Evolutionary conservation across 37 sponge, comb jelly and placozoan genomes (phyloP), one percentile per base, ranked within the genome.

Genomic region (Lycopodina hypogea): DNA sequence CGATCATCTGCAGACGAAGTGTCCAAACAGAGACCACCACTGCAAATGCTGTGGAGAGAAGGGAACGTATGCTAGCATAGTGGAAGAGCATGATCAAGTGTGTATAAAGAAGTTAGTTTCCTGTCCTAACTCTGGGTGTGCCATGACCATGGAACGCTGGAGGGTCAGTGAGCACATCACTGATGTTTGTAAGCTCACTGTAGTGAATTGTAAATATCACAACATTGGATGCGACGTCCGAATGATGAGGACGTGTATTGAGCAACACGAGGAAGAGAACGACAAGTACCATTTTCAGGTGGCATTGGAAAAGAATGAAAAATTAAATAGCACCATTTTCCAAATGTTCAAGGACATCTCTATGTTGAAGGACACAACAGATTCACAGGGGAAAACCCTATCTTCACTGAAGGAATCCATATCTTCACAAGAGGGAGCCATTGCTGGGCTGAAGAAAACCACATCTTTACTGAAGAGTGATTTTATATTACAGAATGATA

Each of bases 121-220:
- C 29, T 82, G 82, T 30, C 74, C 82, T n/a, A 82, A 82, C 40
- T 22, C 38, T 52, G n/a, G 3, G 22, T 78, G 79, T 34, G 33
- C 39, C 12, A 11, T 1, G 0, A 32, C 26, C 36, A 33, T 68
- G 6, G n/a, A 30, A 22, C 68, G 79, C 22, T 42, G 65, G 15
- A 41, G 37, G 0, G 28, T 74, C 23, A 45, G 30, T 19, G 42
- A 36, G 9, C 82, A 82, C 23, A 22, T 52, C 8, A 34, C 2
- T 33, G 0, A 26, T 23, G 57, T 7, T 11, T 78, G 79, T 53
- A 50, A 65, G 34, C 45, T 38, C 41, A 62, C 73, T 15, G 15
- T 21, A 3, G 62, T 82, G 0, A 53, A 65, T 6, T 82, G 82
- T 55, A 73, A 71, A 21, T 82, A 82, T 28, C 36, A 32, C 1